These are phyloP conservation scores for Epinephelus moara DNA, from an alignment of 2,113 vertebrate genomes.

Conservation along the genomic window DNA sequence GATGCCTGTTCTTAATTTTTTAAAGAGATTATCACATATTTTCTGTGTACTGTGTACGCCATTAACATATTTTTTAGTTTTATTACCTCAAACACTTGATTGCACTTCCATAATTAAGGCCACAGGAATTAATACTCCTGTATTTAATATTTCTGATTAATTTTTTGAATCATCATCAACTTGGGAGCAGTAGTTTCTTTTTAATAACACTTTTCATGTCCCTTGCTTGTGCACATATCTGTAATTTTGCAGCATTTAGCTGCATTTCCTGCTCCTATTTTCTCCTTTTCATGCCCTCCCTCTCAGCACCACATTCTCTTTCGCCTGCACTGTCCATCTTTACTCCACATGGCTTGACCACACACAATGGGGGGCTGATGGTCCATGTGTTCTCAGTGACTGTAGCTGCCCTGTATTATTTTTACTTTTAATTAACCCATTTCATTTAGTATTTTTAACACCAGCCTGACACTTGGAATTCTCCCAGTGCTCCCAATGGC, in stretches of 20 bases:
- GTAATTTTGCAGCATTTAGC: background rate
- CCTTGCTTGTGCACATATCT: background rate
- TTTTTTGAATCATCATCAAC: too few species aligned
- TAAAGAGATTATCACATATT: background rate
- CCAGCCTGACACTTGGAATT: too few species aligned
- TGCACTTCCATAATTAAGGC: background rate
- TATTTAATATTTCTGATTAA: too few species aligned
- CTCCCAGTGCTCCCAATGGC: background rate
- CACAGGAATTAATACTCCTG: background rate
- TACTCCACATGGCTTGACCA: background rate
- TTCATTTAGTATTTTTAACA: too few species aligned
- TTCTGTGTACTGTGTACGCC: background rate
- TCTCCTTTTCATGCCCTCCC: background rate
- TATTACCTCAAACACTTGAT: background rate
- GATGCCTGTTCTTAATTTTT: constrained; percentile 2
- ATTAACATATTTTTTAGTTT: too few species aligned
- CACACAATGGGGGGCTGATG: too few species aligned
- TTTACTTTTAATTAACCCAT: too few species aligned
- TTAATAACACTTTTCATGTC: background rate
- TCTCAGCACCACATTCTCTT: background rate
- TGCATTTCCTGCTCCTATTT: background rate
- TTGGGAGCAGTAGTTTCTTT: background rate
- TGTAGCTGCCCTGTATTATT: too few species aligned
- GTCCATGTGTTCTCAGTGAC: too few species aligned
- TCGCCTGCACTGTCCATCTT: background rate